Evolutionary conservation across 2,113 vertebrate genomes (phyloP), one percentile per base, ranked within the genome.

Genomic region (Nerophis lumbriciformis): DNA sequence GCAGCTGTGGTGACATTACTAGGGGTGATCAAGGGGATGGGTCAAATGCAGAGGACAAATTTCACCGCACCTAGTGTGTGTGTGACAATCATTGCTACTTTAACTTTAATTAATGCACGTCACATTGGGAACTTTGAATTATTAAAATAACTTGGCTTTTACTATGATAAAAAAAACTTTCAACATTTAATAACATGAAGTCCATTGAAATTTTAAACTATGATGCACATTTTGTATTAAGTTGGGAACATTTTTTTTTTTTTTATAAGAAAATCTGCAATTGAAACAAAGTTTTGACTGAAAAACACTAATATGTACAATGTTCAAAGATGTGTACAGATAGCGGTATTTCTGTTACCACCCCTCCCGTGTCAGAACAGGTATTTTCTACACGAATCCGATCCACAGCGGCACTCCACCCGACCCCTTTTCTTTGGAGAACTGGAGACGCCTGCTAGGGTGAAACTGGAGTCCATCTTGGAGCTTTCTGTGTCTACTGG

Each of bases 401-500:
- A 90, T 28, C 93, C 94, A 65, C 94, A 97, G 38, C 93, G 93
- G 87, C 94, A 95, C 79, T 94, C 93, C 55, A 95, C 92, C 59
- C 90, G 89, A 57, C 90, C 68, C 47, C 92, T 86, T 78, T 93
- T 94, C 72, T 93, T 94, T 9, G 94, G 92, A 49, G 93, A 94
- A 53, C 89, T 79, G 0, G 91, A 81, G 36, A 93, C 88, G 15
- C 87, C 90, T 0, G 89, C 90, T 58, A 92, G 79, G 59, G 88
- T 90, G 61, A 95, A 94, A 85, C 93, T 94, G 65, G 92, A 91
- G 83, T 95, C 94, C 94, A 95, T 95, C 75, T 88, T 91, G 67
- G 89, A 93, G 79, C 94, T 94, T 76, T 97, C 94, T 59, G 91
- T 92, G 73, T 94, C 92, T 15, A 95, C 85, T 0, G 93, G 91